A percentile compares a stretch with the other conserved stretches of the same genome.
phyloP scores from a whole-genome alignment of 37 sponge, comb jelly and placozoan species.

The Aplysina aerophoba region DNA sequence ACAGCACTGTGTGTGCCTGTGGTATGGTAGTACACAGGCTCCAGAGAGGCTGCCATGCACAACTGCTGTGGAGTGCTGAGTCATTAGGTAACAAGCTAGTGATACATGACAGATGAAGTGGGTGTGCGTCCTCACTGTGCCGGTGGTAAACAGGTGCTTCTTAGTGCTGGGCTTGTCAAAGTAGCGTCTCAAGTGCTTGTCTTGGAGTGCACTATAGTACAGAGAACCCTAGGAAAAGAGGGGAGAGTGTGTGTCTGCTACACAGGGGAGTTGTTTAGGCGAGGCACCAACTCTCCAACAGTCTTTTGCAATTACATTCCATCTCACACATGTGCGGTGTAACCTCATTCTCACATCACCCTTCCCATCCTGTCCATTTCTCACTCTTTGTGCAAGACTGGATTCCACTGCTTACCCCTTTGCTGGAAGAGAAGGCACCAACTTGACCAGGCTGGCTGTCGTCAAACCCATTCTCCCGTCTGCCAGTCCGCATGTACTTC shows the following conservation, averaged over 20 bases:
- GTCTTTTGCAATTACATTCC: too few species aligned
- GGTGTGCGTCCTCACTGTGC: neutral
- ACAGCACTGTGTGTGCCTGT: too few species aligned
- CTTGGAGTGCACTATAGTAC: neutral
- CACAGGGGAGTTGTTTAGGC: too few species aligned
- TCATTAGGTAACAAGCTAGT: neutral
- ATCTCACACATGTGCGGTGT: too few species aligned
- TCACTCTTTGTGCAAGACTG: neutral
- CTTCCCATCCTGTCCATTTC: too few species aligned
- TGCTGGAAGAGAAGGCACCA: neutral
- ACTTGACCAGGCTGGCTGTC: neutral
- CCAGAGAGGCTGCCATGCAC: too few species aligned
- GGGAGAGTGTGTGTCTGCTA: too few species aligned
- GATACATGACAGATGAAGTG: neutral
- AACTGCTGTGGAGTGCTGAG: too few species aligned
- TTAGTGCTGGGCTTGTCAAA: neutral
- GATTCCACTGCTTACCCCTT: neutral
- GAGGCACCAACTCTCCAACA: too few species aligned
- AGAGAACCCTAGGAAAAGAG: neutral
- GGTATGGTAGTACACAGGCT: too few species aligned
- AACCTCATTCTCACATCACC: too few species aligned
- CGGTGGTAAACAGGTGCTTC: neutral
- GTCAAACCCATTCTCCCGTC: slow-evolving; percentile 8
- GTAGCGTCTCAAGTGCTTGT: slow-evolving; percentile 1
- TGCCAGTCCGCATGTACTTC: neutral